Base-by-base conservation (phyloP, 2,797 vertebrate species). In the Craterocephalus amniculus region DNA sequence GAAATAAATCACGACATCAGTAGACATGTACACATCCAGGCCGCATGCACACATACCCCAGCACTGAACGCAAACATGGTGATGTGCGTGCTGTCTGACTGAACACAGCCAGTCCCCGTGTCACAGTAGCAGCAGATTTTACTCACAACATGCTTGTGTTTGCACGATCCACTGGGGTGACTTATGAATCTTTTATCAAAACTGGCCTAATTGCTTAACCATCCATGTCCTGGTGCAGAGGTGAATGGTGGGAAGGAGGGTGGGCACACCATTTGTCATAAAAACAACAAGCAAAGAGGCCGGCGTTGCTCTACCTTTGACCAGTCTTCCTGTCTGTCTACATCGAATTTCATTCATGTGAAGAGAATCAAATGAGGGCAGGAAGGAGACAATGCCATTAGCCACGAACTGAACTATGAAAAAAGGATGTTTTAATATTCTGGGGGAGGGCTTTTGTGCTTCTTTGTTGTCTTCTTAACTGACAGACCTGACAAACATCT, bases 121-220 rank as follows among this genome's bases (percentile, higher is more conserved):
- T 80, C 83, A 79, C 68, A 26, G 70, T 74, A 1, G 70, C 76
- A 1, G 74, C 72, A 71, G 67, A 68, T 75, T 87, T 79, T 56
- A 70, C 76, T 63, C 71, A 59, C 71, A 78, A 66, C 80, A 78
- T 65, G 79, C 86, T 79, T 81, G 81, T 90, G 70, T 86, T 88
- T 90, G 80, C 7, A 58, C 78, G 51, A 54, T 79, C 82, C 87
- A 83, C 82, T 58, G 73, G 48, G 59, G 78, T 84, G 78, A 92
- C 91, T 90, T 93, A 88, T 92, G 90, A 92, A 93, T 92, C 86
- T 93, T 94, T 94, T 92, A 94, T 94, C 91, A 81, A 89, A 93
- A 92, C 92, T 94, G 93, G 84, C 92, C 94, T 92, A 92, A 94
- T 94, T 94, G 94, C 92, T 88, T 93, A 94, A 92, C 90, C 94